phyloP scores from a whole-genome alignment of 2,797 vertebrate species.

The Ispidina picta region DNA sequence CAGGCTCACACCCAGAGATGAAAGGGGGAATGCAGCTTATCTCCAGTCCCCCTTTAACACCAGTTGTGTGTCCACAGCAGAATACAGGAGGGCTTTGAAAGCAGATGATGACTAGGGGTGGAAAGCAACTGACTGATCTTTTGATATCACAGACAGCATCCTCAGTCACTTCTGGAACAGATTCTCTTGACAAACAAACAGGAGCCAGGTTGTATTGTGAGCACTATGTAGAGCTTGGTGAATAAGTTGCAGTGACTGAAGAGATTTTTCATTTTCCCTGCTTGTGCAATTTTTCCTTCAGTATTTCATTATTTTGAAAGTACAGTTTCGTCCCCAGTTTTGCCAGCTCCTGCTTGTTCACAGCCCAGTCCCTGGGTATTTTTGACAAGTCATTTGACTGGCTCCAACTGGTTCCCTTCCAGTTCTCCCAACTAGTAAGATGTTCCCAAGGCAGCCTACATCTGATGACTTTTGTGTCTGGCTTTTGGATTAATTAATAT shows the following conservation, averaged over 20 bases:
- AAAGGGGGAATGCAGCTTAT: background rate
- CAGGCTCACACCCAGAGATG: background rate
- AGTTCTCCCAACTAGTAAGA: fast-evolving
- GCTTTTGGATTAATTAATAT: background rate
- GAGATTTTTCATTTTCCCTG: background rate
- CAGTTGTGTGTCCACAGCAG: background rate
- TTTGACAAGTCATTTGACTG: background rate
- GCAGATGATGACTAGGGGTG: background rate
- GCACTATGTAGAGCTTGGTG: background rate
- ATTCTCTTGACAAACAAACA: background rate
- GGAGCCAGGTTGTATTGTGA: fast-evolving
- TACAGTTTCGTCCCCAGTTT: background rate
- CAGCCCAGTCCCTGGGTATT: fast-evolving
- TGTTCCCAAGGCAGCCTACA: background rate
- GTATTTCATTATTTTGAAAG: background rate
- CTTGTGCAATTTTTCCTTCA: background rate
- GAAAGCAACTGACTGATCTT: background rate
- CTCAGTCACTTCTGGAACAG: background rate
- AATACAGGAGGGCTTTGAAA: background rate
- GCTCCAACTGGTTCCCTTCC: background rate
- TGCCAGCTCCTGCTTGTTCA: background rate
- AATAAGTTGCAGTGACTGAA: fast-evolving
- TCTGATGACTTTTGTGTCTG: fast-evolving
- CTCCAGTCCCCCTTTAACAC: background rate
- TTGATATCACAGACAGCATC: background rate